Evolutionary conservation across 2,113 vertebrate genomes (phyloP), one percentile per base, ranked within the genome.

Genomic region (Nicator chloris): DNA sequence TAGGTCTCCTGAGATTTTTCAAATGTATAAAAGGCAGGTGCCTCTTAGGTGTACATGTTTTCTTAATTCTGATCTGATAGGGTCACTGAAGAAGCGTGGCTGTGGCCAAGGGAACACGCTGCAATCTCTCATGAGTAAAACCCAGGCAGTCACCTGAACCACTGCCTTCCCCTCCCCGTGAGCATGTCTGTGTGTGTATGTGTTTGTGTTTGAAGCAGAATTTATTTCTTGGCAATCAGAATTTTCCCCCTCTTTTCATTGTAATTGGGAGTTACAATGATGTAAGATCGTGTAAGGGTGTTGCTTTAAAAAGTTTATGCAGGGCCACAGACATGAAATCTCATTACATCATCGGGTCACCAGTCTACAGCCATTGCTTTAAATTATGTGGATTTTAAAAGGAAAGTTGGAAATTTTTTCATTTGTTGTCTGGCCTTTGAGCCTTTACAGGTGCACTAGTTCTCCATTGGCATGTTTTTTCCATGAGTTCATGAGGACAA

Each of bases 401-500:
- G 69, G n/a, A 65, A 89, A 95, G 19, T 57, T 82, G 78, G 65
- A 80, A 88, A 72, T 35, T 73, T 88, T 90, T 86, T 94, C 76
- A 60, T 92, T 96, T 92, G 79, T 66, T 0, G 1, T 93, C 85
- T 94, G 90, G 75, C 65, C 82, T 91, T 92, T 94, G 79, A 96
- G 82, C n/a, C 35, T 68, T 61, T 88, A 71, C 88, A 86, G 91
- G 87, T 96, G 82, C 56, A 81, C 30, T 28, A 35, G 11, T 21
- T 93, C 56, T 94, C 82, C 72, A 90, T 17, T 79, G 69, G 31
- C 78, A 86, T 88, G 11, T 47, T 88, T 96, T 95, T 95, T 96
- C 90, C 85, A 45, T 88, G 66, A 10, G 9, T 72, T 76, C 50
- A 44, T 80, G 39, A 85, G 59, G 42, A 89, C 27, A 91, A 94